Evolutionary conservation across 2,797 vertebrate genomes (phyloP), one percentile per base, ranked within the genome.

Genomic region (Macropodus opercularis): DNA sequence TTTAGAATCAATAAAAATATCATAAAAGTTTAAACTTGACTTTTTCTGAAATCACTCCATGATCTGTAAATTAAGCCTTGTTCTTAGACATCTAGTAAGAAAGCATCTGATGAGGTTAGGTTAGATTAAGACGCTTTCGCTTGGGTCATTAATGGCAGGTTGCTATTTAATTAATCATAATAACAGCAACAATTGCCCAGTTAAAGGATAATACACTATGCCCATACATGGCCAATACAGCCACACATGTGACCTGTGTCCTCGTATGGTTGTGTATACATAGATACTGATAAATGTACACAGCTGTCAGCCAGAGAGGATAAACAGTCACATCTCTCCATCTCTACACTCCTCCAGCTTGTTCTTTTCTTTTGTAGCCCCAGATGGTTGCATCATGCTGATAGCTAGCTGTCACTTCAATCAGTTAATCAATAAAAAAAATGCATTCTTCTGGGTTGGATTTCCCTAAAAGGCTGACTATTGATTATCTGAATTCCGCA

Each of bases 231-330:
- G 55, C 29, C 72, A 60, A 1, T 31, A 11, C 15, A 23, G 63
- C 58, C 51, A 61, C 29, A 53, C 23, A 26, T 8, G 11, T 69
- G 66, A 75, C 56, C 60, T 15, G 6, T 48, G 31, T 63, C 69
- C 72, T 49, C 75, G 66, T 70, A 80, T 31, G 72, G 77, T 21
- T 32, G 13, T 59, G 75, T 59, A 27, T 79, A 62, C 21, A 17
- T 29, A 5, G 27, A 2, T 10, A 26, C 21, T 42, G 13, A 32
- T 52, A 41, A 52, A 83, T 54, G 40, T 85, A 69, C 69, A 67
- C 68, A 75, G 39, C 42, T 3, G 32, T 65, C 34, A 56, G 41
- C 48, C 9, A 5, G 15, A 35, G 42, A 32, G 44, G 44, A 81
- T 67, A 79, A 76, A 78, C 43, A 73, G 5, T 36, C 46, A 51